Evolutionary conservation across 2,888 invertebrate species (phyloP), one percentile per base, ranked within the genome.

Genomic region (Ectemnius cavifrons): DNA sequence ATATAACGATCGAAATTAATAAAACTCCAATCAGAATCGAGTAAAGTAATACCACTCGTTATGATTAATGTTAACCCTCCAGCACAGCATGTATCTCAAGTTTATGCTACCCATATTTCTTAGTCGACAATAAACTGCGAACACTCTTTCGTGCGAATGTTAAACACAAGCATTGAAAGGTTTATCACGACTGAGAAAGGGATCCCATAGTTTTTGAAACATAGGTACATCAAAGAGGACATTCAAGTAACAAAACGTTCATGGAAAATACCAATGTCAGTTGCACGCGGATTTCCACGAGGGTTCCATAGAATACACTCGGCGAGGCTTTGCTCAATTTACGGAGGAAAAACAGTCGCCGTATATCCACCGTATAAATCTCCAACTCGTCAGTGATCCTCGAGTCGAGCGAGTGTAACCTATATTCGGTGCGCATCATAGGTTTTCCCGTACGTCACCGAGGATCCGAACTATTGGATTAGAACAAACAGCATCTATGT

Each of bases 391-490:
- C 56, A 60, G 62, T 27, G 62, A 75, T 68, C 68, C 59, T 46
- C 1, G 28, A 49, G 63, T 13, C n/a, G 52, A 20, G 63, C 60
- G 65, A 62, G 49, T 64, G 57, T 60, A 63, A 69, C 73, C 71
- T 66, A 69, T 78, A 71, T 81, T 78, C 78, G 68, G 64, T 67
- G 70, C 78, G 71, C 65, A 81, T 78, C 74, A 74, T 63, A 28
- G 68, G 73, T 70, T 75, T 72, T 80, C 67, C 58, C 63, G 65
- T 71, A 73, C 52, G 74, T 78, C 81, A 66, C 60, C 46, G 59
- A 60, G 71, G 67, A 81, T 79, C 64, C 71, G 74, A 79, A 81
- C 81, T 81, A 79, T 79, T 79, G 78, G 81, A 79, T 79, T 81
- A 78, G 74, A 79, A 71, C 75, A 64, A 67, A 74, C 67, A 67